These are phyloP conservation scores for Hermodice carunculata DNA, from an alignment of 2,888 invertebrate genomes.

Conservation along the genomic window DNA sequence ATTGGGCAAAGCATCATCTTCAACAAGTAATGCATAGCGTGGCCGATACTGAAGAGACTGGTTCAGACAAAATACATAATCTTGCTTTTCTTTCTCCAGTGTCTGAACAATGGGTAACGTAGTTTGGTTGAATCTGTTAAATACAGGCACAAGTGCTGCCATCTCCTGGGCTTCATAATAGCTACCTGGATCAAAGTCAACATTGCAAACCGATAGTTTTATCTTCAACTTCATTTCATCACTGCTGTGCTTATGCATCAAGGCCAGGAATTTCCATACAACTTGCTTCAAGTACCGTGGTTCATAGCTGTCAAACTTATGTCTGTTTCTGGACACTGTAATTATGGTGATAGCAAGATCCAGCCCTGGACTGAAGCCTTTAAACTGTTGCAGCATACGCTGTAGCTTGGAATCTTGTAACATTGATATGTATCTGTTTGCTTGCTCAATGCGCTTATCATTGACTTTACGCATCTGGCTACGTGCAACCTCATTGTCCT, in stretches of 20 bases:
- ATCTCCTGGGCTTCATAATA: slow-evolving; percentile 48
- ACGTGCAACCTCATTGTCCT: not conserved
- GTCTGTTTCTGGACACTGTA: slow-evolving; percentile 52
- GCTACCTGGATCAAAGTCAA: slow-evolving; percentile 48
- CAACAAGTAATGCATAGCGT: slow-evolving; percentile 55
- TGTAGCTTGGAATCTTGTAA: slow-evolving; percentile 4
- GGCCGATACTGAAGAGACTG: slow-evolving; percentile 46
- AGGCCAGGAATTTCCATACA: slow-evolving; percentile 40
- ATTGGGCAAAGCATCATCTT: slow-evolving; percentile 63
- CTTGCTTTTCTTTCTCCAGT: slow-evolving; percentile 63
- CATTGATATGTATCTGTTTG: slow-evolving; percentile 11
- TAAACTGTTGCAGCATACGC: not conserved
- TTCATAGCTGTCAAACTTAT: slow-evolving; percentile 43
- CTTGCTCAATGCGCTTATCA: slow-evolving; percentile 9
- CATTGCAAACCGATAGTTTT: slow-evolving; percentile 54
- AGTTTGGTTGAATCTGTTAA: slow-evolving; percentile 43
- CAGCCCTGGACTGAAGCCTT: not conserved
- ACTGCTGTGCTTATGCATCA: slow-evolving; percentile 30
- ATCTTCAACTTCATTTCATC: slow-evolving; percentile 35
- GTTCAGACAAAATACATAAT: slow-evolving; percentile 62
- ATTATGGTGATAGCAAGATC: slow-evolving; percentile 52
- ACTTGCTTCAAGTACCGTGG: slow-evolving; percentile 57
- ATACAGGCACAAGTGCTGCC: slow-evolving; percentile 39
- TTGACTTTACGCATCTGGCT: slow-evolving; percentile 10
- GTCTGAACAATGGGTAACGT: slow-evolving; percentile 25